Evolutionary conservation across 2,888 invertebrate genomes (phyloP).

Genomic region (Lymantria monacha): DNA sequence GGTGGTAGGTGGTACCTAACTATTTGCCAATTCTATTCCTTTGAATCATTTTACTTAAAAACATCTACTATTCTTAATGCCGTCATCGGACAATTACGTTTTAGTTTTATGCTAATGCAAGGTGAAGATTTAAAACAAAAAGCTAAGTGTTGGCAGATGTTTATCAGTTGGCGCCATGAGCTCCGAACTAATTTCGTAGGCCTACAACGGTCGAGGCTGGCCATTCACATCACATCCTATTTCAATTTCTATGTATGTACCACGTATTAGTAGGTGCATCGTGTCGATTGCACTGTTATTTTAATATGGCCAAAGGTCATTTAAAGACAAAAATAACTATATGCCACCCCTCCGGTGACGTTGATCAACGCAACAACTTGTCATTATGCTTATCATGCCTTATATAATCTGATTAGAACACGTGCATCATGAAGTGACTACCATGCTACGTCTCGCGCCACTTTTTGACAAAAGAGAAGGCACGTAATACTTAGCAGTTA

Average conservation of each 20-base stretch:
- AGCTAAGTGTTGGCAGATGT: conserved; percentile 3
- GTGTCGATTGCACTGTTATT: conserved; percentile 48
- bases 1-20: too few relatives aligned
- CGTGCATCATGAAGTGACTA: conserved; percentile 42
- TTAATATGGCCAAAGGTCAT: conserved; percentile 50
- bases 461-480: conserved; percentile 16
- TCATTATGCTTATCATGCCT: conserved; percentile 55
- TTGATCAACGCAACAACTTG: conserved; percentile 31
- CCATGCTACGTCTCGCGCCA: conserved; percentile 25
- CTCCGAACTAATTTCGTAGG: conserved; percentile 17
- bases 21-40: too few relatives aligned
- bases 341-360: conserved; percentile 33
- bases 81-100: background rate
- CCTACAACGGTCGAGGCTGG: conserved; percentile 26
- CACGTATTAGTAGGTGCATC: conserved; percentile 23
- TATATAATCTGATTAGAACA: conserved; percentile 58
- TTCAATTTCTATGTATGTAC: conserved; percentile 18
- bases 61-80: background rate
- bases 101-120: conserved; percentile 1
- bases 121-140: conserved; percentile 5
- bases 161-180: conserved; percentile 8
- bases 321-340: conserved; percentile 45
- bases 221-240: conserved; percentile 22
- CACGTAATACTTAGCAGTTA: conserved; percentile 20
- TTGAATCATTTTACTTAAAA: background rate